Evolutionary conservation across 2,888 invertebrate species (phyloP).

Genomic region (Gasteruption jaculator): DNA sequence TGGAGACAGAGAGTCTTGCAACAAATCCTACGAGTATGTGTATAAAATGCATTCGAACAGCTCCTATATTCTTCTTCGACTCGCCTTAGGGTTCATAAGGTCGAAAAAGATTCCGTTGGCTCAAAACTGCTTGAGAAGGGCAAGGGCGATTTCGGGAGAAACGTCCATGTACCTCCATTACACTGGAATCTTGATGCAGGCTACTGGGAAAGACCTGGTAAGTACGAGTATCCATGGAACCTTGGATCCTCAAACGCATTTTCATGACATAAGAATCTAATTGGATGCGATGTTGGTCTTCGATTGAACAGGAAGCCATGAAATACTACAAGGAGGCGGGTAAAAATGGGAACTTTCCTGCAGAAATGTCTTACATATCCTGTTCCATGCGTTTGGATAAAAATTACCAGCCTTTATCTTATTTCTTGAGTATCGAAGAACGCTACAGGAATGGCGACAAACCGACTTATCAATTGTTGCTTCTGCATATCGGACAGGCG

Average conservation of each 20-base stretch:
- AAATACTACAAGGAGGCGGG: constrained; percentile 15
- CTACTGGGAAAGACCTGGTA: no score
- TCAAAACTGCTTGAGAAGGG: no score
- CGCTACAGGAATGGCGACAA: no score
- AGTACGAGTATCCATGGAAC: no score
- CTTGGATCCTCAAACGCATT: not conserved
- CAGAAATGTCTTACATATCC: constrained; percentile 7
- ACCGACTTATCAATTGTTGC: constrained; percentile 2
- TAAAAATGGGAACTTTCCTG: constrained; percentile 10
- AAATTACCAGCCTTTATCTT: no score
- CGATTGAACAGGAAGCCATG: constrained; percentile 16
- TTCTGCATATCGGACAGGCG: constrained; percentile 2
- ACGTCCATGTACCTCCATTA: no score
- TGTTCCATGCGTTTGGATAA: no score
- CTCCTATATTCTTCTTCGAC: constrained; percentile 6
- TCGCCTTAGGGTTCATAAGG: constrained; percentile 11
- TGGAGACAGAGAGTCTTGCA: not conserved
- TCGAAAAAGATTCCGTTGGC: not conserved
- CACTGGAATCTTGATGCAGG: no score
- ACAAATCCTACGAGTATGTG: constrained; percentile 4
- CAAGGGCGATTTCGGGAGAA: no score
- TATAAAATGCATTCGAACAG: not conserved
- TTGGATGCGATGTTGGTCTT: no score
- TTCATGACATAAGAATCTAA: constrained; percentile 13
- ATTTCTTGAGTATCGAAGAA: no score